phyloP scores from a whole-genome alignment of 2,888 invertebrate species.

The Parnassius apollo region DNA sequence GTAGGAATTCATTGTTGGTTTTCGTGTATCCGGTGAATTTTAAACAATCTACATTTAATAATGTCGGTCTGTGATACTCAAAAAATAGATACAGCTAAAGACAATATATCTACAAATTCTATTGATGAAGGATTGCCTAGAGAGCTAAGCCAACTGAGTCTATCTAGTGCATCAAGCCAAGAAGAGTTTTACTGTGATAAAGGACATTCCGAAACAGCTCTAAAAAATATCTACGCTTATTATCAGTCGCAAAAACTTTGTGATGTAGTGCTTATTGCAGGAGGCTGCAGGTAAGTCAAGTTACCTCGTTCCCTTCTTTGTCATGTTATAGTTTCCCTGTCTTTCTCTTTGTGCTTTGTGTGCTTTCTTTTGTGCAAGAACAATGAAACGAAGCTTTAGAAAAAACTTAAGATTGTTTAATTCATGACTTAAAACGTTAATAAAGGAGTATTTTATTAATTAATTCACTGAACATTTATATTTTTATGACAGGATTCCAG shows the following conservation, averaged over 20 bases:
- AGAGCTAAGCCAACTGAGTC: slow-evolving; percentile 84
- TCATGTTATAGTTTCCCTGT: background rate
- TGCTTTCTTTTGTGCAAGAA: slow-evolving; percentile 21
- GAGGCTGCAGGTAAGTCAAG: slow-evolving; percentile 81
- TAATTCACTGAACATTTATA: slow-evolving; percentile 3
- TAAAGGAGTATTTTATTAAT: background rate
- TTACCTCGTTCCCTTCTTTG: slow-evolving; percentile 12
- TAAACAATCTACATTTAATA: slow-evolving; percentile 31
- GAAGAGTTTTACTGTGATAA: slow-evolving; percentile 89
- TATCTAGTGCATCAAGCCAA: slow-evolving; percentile 85
- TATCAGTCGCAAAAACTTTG: slow-evolving; percentile 91
- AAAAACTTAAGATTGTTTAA: background rate
- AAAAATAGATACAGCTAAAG: slow-evolving; percentile 66
- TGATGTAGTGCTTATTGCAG: slow-evolving; percentile 93
- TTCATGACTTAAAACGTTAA: background rate
- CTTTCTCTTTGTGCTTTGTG: slow-evolving; percentile 18
- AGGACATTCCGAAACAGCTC: slow-evolving; percentile 90
- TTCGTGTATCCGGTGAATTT: slow-evolving; percentile 31
- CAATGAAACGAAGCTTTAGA: background rate
- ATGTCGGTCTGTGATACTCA: slow-evolving; percentile 71
- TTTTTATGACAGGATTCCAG: slow-evolving; percentile 82
- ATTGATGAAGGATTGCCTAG: slow-evolving; percentile 82
- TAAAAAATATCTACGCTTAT: slow-evolving; percentile 91
- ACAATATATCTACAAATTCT: slow-evolving; percentile 75
- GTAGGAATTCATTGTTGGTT: slow-evolving; percentile 38